Evolutionary conservation across 1,140 invertebrate species (phyloP).

Genomic region (Harpegnathos saltator): DNA sequence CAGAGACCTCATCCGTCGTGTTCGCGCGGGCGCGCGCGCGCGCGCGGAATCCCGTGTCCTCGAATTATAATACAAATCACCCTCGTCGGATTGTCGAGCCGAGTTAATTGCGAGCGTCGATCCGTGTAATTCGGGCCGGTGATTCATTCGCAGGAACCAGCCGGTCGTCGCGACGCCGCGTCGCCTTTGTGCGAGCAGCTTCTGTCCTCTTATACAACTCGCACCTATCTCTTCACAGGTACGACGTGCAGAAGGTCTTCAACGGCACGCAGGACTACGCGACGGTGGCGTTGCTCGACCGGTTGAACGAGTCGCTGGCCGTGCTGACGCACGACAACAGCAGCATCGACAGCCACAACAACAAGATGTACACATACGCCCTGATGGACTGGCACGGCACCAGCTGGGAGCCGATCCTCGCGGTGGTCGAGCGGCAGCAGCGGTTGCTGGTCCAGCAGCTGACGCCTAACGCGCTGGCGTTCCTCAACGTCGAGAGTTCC

Average conservation of each 20-base stretch:
- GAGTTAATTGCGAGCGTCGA: conserved; percentile 39
- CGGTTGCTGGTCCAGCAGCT: conserved; percentile 78
- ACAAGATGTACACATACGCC: conserved; percentile 83
- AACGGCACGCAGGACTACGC: conserved; percentile 78
- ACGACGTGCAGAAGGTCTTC: conserved; percentile 79
- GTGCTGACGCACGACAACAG: conserved; percentile 80
- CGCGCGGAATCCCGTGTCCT: background rate
- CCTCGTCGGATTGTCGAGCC: conserved; percentile 16
- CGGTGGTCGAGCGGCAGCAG: conserved; percentile 75
- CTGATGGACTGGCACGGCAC: conserved; percentile 75
- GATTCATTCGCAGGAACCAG: conserved; percentile 27
- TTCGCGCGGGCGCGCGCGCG: no score
- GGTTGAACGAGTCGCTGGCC: conserved; percentile 80
- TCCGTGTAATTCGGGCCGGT: conserved; percentile 37
- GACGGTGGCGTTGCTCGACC: conserved; percentile 76
- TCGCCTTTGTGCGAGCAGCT: conserved; percentile 9
- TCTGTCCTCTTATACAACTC: background rate
- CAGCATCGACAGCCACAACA: conserved; percentile 81
- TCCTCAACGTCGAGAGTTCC: conserved; percentile 75
- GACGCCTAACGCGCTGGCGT: conserved; percentile 73
- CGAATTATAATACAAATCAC: conserved; percentile 53
- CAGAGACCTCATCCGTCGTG: background rate
- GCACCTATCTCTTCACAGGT: conserved; percentile 70
- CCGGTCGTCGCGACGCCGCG: conserved; percentile 34
- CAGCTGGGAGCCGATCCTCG: conserved; percentile 81